Conservation (phyloP, 2,888 invertebrate species). For the Drosophila nr. perissopoda region DNA sequence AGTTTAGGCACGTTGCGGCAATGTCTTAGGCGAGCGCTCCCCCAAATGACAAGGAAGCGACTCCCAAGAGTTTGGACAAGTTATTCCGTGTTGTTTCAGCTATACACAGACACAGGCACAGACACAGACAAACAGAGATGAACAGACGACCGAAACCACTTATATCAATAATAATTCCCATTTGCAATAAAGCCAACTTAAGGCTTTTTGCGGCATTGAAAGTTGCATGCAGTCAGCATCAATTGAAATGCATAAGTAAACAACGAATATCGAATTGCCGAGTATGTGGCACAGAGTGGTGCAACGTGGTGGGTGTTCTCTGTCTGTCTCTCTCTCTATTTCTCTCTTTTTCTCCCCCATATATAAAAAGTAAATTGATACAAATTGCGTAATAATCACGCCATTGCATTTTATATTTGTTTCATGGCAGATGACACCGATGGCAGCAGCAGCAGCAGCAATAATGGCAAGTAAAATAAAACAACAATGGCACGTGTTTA, state of each 20-base stretch:
- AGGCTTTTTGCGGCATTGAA: conserved; percentile 28
- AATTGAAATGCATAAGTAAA: conserved; percentile 72
- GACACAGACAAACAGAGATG: conserved; percentile 13
- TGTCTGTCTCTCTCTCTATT: neutral
- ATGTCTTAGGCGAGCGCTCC: conserved; percentile 51
- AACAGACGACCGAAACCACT: conserved; percentile 37
- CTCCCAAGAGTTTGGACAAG: conserved; percentile 56
- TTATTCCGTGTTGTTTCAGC: conserved; percentile 44
- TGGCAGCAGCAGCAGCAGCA: conserved; percentile 8
- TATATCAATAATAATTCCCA: conserved; percentile 74
- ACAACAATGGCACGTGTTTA: conserved; percentile 45
- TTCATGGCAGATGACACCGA: conserved; percentile 15
- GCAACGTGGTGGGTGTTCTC: neutral
- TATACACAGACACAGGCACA: conserved; percentile 15
- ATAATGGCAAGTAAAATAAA: conserved; percentile 7
- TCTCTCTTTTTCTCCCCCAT: neutral
- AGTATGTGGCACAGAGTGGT: neutral
- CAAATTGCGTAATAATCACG: conserved; percentile 84
- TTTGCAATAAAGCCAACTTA: conserved; percentile 56
- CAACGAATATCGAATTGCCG: conserved; percentile 29
- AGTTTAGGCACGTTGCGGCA: conserved; percentile 72
- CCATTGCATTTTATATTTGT: conserved; percentile 82
- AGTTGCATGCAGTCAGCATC: conserved; percentile 47
- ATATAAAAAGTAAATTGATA: conserved; percentile 78
- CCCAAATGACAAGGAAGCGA: conserved; percentile 7